Evolutionary conservation across 2,888 invertebrate species (phyloP).

Genomic region (Operophtera brumata): DNA sequence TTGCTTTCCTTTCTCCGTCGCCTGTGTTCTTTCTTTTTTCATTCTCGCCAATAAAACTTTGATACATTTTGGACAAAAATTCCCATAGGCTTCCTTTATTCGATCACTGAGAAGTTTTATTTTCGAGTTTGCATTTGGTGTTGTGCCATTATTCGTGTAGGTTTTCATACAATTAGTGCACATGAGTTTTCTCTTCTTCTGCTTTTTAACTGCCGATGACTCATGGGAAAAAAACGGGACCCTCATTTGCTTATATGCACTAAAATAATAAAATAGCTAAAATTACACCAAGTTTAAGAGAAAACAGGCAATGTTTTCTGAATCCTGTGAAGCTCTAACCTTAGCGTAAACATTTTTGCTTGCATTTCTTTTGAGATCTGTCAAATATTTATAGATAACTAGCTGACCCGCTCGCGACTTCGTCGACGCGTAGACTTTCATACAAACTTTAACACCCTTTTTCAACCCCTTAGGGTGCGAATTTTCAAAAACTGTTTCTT

Average conservation of each 20-base stretch:
- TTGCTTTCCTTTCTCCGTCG: neutral
- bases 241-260: constrained; percentile 49
- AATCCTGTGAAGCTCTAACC: neutral
- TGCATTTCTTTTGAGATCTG: too few species aligned
- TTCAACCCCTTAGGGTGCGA: too few species aligned
- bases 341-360: too few species aligned
- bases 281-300: neutral
- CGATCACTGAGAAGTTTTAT: neutral
- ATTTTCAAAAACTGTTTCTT: too few species aligned
- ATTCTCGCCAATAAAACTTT: constrained; percentile 8
- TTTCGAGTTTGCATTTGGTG: constrained; percentile 1
- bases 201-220: constrained; percentile 37
- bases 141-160: constrained; percentile 9
- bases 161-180: constrained; percentile 36
- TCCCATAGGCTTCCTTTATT: constrained; percentile 17
- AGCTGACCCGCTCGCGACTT: too few species aligned
- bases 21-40: constrained; percentile 6
- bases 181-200: constrained; percentile 50
- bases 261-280: constrained; percentile 36
- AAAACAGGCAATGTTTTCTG: neutral
- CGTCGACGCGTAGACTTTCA: too few species aligned
- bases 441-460: too few species aligned
- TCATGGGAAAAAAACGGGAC: constrained; percentile 70
- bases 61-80: constrained; percentile 29
- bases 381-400: too few species aligned